Evolutionary conservation across 2,797 vertebrate species (phyloP), one percentile per base, ranked within the genome.

Genomic region (Balearica regulorum): DNA sequence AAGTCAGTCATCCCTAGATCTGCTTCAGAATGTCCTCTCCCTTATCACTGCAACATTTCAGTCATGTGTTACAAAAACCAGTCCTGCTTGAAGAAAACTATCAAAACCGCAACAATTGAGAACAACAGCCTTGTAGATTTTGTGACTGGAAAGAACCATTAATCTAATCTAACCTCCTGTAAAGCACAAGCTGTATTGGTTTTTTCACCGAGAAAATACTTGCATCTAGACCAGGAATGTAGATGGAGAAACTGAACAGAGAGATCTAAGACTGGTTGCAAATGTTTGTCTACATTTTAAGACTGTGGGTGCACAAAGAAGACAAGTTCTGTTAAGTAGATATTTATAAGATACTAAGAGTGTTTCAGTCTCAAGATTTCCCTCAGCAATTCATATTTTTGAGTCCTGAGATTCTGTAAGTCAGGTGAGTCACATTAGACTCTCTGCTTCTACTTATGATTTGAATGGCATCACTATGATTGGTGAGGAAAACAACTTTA

Each of bases 321-420:
- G 83, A 87, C 2, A 5, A 73, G 53, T 61, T 91, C 68, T 83
- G 31, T 83, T 89, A 85, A 82, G 61, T 14, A 82, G 48, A 29
- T 84, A 58, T 73, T 90, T 92, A 28, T 66, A 69, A 93, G 35
- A 33, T 57, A 28, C 55, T 68, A 80, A 43, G 10, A 53, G 13
- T 49, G 39, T 55, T 94, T 55, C 57, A 35, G 13, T 73, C 64
- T 80, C 75, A 75, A 83, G 49, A 73, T 57, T 92, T 93, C 55
- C 53, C n/a, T 70, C 72, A 68, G 72, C 19, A 70, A 46, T 80
- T 87, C 64, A 24, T 53, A n/a, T 26, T 43, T 95, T 44, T 83
- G 78, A 92, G 79, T 77, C 16, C 60, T 72, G 39, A 48, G 66
- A 76, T 83, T 73, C 48, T 73, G 2, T 31, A 66, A 81, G 31